A percentile compares a stretch with the other conserved stretches of the same genome.
Conservation (phyloP, 2,888 invertebrate species). For the Campoplex capitator region DNA sequence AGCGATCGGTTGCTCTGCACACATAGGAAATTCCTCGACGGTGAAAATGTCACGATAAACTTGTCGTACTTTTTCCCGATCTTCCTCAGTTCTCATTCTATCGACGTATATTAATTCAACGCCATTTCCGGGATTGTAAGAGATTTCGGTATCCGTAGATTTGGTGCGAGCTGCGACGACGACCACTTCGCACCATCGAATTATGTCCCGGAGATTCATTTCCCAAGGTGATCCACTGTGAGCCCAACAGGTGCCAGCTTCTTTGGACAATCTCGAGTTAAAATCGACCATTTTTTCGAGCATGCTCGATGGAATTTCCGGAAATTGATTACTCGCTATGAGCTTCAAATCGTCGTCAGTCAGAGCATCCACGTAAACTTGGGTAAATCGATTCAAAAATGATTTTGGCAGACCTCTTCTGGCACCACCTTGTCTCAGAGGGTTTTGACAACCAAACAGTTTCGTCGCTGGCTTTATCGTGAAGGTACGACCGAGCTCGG, state of each 20-base stretch:
- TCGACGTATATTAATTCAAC: constrained; percentile 94
- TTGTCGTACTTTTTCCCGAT: constrained; percentile 89
- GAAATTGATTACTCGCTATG: constrained; percentile 89
- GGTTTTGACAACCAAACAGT: constrained; percentile 99
- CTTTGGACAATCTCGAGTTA: constrained; percentile 89
- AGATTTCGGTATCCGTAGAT: background rate
- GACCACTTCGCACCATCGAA: constrained; percentile 95
- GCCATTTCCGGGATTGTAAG: constrained; percentile 86
- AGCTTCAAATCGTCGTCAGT: constrained; percentile 81
- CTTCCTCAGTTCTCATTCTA: constrained; percentile 92
- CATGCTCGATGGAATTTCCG: constrained; percentile 87
- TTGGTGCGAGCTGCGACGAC: constrained; percentile 78
- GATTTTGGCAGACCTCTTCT: constrained; percentile 98
- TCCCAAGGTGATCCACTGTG: constrained; percentile 97
- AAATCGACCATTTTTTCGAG: constrained; percentile 92
- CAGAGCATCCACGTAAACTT: constrained; percentile 88
- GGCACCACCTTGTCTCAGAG: constrained; percentile 97
- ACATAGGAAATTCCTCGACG: constrained; percentile 85
- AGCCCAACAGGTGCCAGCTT: constrained; percentile 90
- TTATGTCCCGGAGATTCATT: constrained; percentile 97
- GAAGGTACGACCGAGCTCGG: constrained; percentile 95
- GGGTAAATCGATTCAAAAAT: constrained; percentile 95
- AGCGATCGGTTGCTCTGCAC: constrained; percentile 85
- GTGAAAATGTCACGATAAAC: constrained; percentile 60
- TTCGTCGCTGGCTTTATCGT: constrained; percentile 91